Percentiles rank a stretch among this genome's conserved stretches.
These are phyloP conservation scores for Panagrolaimus sp. DNA, from an alignment of 1,140 invertebrate species.

Conservation along the genomic window DNA sequence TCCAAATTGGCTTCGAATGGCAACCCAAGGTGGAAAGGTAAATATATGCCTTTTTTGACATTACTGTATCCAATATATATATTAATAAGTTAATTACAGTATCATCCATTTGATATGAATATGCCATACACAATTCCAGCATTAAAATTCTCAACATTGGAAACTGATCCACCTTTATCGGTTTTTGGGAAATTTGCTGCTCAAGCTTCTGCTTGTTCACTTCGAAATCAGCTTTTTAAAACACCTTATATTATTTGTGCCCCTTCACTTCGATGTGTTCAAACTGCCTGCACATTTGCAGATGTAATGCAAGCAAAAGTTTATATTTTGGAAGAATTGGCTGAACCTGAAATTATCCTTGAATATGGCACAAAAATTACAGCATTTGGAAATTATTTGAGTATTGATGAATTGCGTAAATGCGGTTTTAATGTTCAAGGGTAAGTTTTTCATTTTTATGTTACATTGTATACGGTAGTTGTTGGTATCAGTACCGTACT, in stretches of 20 bases:
- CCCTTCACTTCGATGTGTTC: slow-evolving; percentile 1
- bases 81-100: background rate
- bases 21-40: background rate
- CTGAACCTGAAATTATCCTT: background rate
- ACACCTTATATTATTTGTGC: background rate
- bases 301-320: background rate
- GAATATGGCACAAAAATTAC: background rate
- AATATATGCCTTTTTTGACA: background rate
- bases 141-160: background rate
- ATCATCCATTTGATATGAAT: slow-evolving; percentile 7
- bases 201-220: background rate
- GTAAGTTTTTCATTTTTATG: background rate
- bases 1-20: background rate
- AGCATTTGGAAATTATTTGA: background rate
- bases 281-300: background rate
- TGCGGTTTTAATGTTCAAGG: background rate
- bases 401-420: background rate
- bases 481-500: no score
- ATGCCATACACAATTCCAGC: slow-evolving; percentile 1
- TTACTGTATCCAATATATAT: background rate
- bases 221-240: background rate
- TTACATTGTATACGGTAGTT: background rate
- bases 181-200: background rate
- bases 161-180: slow-evolving; percentile 3
- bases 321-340: background rate